Conservation (phyloP, 2,888 invertebrate genomes). For the Xanthorhoe spadicearia region DNA sequence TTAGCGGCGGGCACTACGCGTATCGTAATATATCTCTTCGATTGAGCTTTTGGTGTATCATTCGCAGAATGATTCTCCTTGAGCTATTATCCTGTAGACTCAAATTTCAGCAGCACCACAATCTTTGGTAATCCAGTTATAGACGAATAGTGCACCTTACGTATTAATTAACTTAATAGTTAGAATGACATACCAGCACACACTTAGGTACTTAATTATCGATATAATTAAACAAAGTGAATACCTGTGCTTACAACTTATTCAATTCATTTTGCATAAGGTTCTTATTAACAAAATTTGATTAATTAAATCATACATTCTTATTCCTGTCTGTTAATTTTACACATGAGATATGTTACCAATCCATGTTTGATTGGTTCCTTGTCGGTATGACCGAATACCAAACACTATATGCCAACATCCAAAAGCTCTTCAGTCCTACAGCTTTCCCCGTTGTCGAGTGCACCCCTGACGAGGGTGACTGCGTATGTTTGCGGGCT, state of each 20-base stretch:
- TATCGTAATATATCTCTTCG: constrained; percentile 80
- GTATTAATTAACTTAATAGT: too few relatives aligned
- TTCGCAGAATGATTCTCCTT: constrained; percentile 69
- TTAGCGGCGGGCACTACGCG: constrained; percentile 71
- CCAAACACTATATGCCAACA: background rate
- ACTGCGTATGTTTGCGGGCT: constrained; percentile 41
- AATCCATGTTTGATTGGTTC: constrained; percentile 1
- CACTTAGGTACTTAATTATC: too few relatives aligned
- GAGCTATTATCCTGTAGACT: constrained; percentile 7
- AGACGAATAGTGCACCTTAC: too few relatives aligned
- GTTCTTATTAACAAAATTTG: background rate
- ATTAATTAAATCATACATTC: background rate
- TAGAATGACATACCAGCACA: too few relatives aligned
- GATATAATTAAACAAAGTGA: too few relatives aligned
- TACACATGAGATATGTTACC: background rate
- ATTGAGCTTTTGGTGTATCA: constrained; percentile 82
- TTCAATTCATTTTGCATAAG: too few relatives aligned
- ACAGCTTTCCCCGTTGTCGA: constrained; percentile 19
- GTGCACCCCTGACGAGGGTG: constrained; percentile 40
- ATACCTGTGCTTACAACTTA: too few relatives aligned
- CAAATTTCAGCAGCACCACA: background rate
- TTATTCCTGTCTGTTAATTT: too few relatives aligned
- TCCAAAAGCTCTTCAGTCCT: constrained; percentile 11
- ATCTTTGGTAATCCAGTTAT: too few relatives aligned
- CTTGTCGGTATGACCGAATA: background rate